Conservation (phyloP, 2,797 vertebrate genomes). For the Sebastes itinus region DNA sequence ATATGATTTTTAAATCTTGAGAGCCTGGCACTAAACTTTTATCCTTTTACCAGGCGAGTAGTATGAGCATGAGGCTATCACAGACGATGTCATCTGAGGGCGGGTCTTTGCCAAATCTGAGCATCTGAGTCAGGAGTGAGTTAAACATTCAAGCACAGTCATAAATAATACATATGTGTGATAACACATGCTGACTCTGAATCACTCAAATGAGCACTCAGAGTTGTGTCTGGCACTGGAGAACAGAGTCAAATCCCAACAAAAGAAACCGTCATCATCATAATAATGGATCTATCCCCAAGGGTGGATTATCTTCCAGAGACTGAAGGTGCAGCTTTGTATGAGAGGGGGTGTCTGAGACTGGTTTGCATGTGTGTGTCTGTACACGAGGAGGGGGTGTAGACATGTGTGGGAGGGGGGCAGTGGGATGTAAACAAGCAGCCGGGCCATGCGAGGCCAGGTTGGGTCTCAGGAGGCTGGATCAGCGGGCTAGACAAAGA, state of each 20-base stretch:
- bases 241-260: constrained; percentile 1
- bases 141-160: neutral
- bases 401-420: neutral
- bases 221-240: neutral
- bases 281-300: constrained; percentile 32
- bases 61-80: neutral
- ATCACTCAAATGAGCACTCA: neutral
- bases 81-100: constrained; percentile 1
- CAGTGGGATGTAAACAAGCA: constrained; percentile 60
- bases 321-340: constrained; percentile 17
- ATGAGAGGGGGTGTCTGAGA: constrained; percentile 1
- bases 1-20: neutral
- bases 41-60: neutral
- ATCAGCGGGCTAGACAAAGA: constrained; percentile 75
- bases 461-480: constrained; percentile 43
- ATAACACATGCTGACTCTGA: neutral
- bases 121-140: neutral
- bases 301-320: constrained; percentile 56
- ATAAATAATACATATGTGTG: constrained; percentile 7
- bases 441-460: constrained; percentile 5
- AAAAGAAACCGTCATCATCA: constrained; percentile 21
- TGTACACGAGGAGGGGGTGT: neutral
- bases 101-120: neutral
- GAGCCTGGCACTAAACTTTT: neutral
- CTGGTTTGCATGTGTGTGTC: constrained; percentile 2